phyloP scores from a whole-genome alignment of 2,888 invertebrate genomes.

The Polyommatus iphigenia region DNA sequence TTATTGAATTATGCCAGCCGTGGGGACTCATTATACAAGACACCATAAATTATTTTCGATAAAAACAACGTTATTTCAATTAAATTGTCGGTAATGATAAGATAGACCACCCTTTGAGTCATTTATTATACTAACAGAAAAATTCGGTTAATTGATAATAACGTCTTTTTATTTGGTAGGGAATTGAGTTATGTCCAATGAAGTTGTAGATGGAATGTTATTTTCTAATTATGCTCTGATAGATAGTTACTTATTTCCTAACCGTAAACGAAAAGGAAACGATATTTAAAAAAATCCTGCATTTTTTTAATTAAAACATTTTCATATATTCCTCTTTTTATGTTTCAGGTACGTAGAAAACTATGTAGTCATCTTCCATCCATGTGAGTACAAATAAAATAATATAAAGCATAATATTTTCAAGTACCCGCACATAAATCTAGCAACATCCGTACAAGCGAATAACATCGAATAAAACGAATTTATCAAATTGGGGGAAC shows the following conservation, averaged over 20 bases:
- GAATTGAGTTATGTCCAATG: background rate
- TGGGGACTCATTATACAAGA: constrained; percentile 8
- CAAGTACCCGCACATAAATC: constrained; percentile 22
- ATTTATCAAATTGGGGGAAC: constrained; percentile 38
- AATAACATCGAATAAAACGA: constrained; percentile 31
- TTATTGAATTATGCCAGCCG: constrained; percentile 22
- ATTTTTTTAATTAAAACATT: background rate
- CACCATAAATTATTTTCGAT: constrained; percentile 20
- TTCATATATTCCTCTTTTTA: background rate
- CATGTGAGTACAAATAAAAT: background rate
- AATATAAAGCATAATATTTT: background rate
- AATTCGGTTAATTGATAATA: background rate
- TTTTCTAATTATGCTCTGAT: background rate
- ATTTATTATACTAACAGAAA: background rate
- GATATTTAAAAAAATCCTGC: background rate
- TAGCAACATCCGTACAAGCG: constrained; percentile 4
- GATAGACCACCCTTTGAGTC: constrained; percentile 24
- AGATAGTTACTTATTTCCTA: no score
- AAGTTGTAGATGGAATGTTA: background rate
- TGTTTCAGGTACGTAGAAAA: background rate
- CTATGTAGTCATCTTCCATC: background rate
- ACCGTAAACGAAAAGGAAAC: background rate
- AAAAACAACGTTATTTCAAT: constrained; percentile 12
- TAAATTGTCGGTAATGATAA: background rate
- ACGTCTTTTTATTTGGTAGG: background rate